These are phyloP conservation scores for Holotrichia oblita DNA, from an alignment of 1,140 invertebrate species.

Conservation along the genomic window DNA sequence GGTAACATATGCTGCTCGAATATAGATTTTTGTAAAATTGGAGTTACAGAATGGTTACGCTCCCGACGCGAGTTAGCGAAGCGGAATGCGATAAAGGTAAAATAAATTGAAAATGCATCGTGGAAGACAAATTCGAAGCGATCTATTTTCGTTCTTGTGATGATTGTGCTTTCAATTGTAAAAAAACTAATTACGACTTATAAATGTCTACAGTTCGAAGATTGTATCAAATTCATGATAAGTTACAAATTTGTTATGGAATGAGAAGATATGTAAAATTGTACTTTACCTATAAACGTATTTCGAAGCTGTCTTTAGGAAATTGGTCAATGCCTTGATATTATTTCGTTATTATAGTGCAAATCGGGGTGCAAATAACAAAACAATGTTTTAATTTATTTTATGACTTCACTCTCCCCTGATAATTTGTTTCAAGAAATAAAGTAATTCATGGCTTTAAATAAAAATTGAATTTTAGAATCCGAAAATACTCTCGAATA, in stretches of 20 bases:
- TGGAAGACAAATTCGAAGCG: conserved; percentile 7
- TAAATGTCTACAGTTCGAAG: background rate
- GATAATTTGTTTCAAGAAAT: too few species aligned
- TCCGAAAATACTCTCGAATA: too few species aligned
- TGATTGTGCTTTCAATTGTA: background rate
- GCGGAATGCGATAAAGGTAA: background rate
- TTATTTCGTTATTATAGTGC: too few species aligned
- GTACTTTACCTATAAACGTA: too few species aligned
- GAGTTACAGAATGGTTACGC: conserved; percentile 6
- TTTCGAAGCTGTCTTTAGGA: too few species aligned
- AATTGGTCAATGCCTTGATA: too few species aligned
- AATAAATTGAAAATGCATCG: conserved; percentile 14
- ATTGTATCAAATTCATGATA: background rate
- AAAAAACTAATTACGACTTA: background rate
- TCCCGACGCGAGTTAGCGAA: background rate
- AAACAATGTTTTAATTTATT: too few species aligned
- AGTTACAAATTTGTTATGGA: background rate
- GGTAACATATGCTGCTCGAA: background rate
- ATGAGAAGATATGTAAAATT: too few species aligned
- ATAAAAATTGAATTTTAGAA: too few species aligned
- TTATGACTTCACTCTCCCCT: too few species aligned
- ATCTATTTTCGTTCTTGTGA: background rate
- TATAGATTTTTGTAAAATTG: conserved; percentile 14
- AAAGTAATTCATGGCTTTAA: too few species aligned
- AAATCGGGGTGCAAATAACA: too few species aligned